Base-by-base conservation (phyloP, 2,113 vertebrate species). In the Chrysochloris asiatica region DNA sequence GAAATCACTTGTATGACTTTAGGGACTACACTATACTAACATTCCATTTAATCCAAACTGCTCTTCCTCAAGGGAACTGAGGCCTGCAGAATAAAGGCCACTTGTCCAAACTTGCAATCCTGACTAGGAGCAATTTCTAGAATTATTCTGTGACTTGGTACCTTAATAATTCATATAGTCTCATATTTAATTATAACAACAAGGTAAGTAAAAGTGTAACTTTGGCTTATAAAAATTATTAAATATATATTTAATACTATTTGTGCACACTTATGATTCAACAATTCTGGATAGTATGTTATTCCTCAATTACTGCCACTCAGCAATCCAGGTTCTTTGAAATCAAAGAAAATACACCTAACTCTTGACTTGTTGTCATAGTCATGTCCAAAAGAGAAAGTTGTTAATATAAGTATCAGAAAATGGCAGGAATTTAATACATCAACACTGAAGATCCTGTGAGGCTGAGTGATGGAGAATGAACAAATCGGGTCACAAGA, bases 221-320 rank as follows among this genome's bases (percentile, higher is more conserved):
- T 63, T 91, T 76, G 47, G 11, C 71, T 90, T 63, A 50, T 54
- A 59, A 61, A 83, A 65, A 48, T 33, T 65, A 91, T 69, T 90
- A 47, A 80, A 16, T 21, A 54, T 59, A 28, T 61, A 36, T 38
- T 87, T 93, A 41, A 13, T 79, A 24, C 59, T 61, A 81, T 75
- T 75, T 59, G 17, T 43, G 19, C n/a, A n/a, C 61, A 13, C 71
- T 71, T 76, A 4, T 24, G 30, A 43, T 78, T 75, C 22, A 50
- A 16, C 71, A 85, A 83, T 65, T 86, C 38, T 75, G 22, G n/a
- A 45, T 54, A 13, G n/a, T 9, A 50, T 21, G 11, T 38, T 45
- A 59, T 2, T 41, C 21, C 12, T 63, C 80, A 82, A 17, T 80
- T 84, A 75, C 3, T 85, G 38, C 76, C 72, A 88, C 16, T 78